Base-by-base conservation (phyloP, 1,140 invertebrate genomes). In the Brachionus calyciflorus region DNA sequence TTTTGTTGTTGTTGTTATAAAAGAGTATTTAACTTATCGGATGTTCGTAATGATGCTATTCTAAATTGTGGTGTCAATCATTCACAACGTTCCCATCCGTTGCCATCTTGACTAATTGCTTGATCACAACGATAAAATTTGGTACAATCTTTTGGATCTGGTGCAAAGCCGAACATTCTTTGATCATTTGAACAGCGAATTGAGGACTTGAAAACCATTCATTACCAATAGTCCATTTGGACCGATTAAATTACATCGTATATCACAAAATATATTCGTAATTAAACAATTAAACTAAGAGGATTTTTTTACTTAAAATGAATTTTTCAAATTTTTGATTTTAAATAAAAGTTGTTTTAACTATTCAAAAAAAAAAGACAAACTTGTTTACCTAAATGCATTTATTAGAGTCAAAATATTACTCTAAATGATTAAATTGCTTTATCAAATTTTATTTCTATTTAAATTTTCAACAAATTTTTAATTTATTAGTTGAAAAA, bases 131-230 rank as follows among this genome's bases (percentile, higher is more conserved):
- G 3, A 17, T 77, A 77, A 19, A 55, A 77, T 77, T 57, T 77
- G 3, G 55, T 53, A 26, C 76, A 77, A 68, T 77, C 76, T 41
- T 63, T 77, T n/a, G 76, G 55, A 48, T 77, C 76, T 12, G 76
- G 76, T 0, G 76, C 76, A 63, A 63, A 77, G 40, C 76, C 76
- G 10, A 26, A 24, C 14, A 33, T 44, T 40, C 44, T 33, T 19
- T 63, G 41, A n/a, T 60, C 53, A 48, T 40, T 51, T 19, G 28
- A 63, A 33, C 76, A 77, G 3, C 24, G 17, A 3, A 77, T 77
- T 30, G 17, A 6, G 26, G 40, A 77, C 76, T 65, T 10, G 28
- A 33, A 37, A 30, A 77, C 76, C 76, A 77, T 68, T 77, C 55
- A 12, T 46, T 41, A n/a, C 40, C 14, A 7, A 30, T 40, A 26